phyloP scores from a whole-genome alignment of 1,140 invertebrate genomes.

The Coboldia fuscipes region DNA sequence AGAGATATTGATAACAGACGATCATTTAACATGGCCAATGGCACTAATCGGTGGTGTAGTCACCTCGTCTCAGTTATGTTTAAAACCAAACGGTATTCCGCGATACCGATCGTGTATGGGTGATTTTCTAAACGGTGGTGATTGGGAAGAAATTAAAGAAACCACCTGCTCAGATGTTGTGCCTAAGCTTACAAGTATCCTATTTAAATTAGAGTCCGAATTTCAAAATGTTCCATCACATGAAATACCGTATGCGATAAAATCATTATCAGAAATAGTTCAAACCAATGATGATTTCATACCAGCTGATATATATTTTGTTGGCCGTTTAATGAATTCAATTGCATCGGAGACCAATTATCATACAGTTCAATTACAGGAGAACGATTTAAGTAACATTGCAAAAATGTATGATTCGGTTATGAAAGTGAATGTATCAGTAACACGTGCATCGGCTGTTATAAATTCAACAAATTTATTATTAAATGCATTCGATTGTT shows the following conservation, averaged over 20 bases:
- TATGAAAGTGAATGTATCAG: constrained; percentile 20
- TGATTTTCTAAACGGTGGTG: constrained; percentile 13
- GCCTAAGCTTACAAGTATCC: neutral
- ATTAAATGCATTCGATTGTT: constrained; percentile 23
- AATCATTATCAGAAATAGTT: too few relatives aligned
- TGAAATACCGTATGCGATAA: neutral
- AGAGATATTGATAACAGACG: constrained; percentile 2
- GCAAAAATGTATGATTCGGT: constrained; percentile 25
- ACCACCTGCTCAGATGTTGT: neutral
- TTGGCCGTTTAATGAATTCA: constrained; percentile 24
- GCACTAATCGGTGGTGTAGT: constrained; percentile 6
- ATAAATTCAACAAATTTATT: constrained; percentile 30
- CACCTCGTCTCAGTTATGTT: constrained; percentile 9
- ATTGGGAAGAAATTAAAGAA: constrained; percentile 7
- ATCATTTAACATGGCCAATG: constrained; percentile 10
- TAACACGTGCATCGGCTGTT: constrained; percentile 22
- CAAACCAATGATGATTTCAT: constrained; percentile 12
- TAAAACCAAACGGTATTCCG: constrained; percentile 11
- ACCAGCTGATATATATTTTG: constrained; percentile 26
- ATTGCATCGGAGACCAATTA: constrained; percentile 16
- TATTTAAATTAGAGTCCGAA: constrained; percentile 1
- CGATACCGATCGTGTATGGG: constrained; percentile 10
- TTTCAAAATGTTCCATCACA: constrained; percentile 1
- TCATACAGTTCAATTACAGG: constrained; percentile 7
- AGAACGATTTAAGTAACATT: constrained; percentile 13